Percentiles rank a stretch among this genome's conserved stretches.
Evolutionary conservation across 2,113 vertebrate species (phyloP).

Genomic region (Oenanthe oenanthe): DNA sequence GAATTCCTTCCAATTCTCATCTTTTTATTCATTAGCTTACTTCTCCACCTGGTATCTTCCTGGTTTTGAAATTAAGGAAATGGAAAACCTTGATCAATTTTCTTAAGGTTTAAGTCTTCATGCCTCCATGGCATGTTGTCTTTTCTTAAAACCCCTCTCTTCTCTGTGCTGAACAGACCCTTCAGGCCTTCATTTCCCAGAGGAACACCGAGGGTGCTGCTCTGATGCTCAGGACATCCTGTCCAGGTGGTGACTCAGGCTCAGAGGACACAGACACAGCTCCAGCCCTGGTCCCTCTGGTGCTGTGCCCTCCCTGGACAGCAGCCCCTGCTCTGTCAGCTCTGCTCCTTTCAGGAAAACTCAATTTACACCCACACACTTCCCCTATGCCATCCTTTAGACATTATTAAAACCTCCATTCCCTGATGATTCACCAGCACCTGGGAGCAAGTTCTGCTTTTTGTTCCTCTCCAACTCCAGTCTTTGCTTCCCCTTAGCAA

Average conservation of each 20-base stretch:
- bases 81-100: background rate
- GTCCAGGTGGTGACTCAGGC: background rate
- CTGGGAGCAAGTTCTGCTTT: constrained; percentile 53
- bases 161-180: background rate
- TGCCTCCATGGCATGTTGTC: background rate
- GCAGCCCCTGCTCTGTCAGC: background rate
- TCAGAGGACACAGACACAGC: background rate
- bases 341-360: constrained; percentile 18
- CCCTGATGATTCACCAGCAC: constrained; percentile 53
- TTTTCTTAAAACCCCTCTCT: background rate
- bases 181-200: background rate
- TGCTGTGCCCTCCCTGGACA: background rate
- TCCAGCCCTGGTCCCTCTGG: background rate
- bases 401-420: constrained; percentile 20
- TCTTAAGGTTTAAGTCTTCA: background rate
- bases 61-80: background rate
- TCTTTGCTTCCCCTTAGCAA: constrained; percentile 56
- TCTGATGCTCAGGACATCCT: background rate
- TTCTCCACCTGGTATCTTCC: background rate
- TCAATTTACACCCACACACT: constrained; percentile 9
- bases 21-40: background rate
- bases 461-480: constrained; percentile 7
- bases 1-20: background rate
- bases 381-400: background rate
- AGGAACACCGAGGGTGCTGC: background rate